Conservation (phyloP, 2,888 invertebrate genomes). For the Meteorus colon region DNA sequence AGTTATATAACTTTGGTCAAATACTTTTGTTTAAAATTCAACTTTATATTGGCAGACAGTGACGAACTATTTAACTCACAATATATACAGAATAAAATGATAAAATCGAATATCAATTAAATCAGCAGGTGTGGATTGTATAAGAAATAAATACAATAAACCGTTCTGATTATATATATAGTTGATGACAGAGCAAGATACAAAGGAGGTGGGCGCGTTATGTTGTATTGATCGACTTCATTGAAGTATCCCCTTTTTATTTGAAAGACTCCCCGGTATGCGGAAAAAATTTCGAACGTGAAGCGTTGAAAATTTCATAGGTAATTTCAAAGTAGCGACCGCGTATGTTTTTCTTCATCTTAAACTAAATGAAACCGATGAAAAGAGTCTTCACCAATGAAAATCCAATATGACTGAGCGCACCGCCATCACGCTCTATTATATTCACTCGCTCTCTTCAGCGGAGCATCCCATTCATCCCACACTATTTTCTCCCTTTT, state of each 20-base stretch:
- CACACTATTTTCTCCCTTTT: conserved; percentile 18
- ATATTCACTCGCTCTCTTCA: conserved; percentile 35
- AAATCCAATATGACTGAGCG: conserved; percentile 37
- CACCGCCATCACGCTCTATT: conserved; percentile 34
- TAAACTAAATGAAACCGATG: conserved; percentile 25
- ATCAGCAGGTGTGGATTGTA: neutral
- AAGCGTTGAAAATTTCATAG: conserved; percentile 31
- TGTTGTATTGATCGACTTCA: conserved; percentile 19
- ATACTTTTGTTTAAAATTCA: no score
- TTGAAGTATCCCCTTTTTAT: neutral
- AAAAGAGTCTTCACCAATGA: conserved; percentile 36
- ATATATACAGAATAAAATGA: no score
- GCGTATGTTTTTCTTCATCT: neutral
- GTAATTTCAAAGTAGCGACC: conserved; percentile 8
- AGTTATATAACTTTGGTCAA: no score
- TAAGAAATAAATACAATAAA: neutral
- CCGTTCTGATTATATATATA: neutral
- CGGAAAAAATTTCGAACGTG: conserved; percentile 37
- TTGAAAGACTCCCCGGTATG: conserved; percentile 35
- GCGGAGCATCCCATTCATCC: conserved; percentile 40
- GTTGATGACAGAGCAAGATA: neutral
- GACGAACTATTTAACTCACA: no score
- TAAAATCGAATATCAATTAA: no score
- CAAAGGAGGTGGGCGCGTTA: conserved; percentile 10
- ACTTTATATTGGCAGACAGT: no score